Conservation (phyloP, 2,888 invertebrate species). For the Germaria angustata region DNA sequence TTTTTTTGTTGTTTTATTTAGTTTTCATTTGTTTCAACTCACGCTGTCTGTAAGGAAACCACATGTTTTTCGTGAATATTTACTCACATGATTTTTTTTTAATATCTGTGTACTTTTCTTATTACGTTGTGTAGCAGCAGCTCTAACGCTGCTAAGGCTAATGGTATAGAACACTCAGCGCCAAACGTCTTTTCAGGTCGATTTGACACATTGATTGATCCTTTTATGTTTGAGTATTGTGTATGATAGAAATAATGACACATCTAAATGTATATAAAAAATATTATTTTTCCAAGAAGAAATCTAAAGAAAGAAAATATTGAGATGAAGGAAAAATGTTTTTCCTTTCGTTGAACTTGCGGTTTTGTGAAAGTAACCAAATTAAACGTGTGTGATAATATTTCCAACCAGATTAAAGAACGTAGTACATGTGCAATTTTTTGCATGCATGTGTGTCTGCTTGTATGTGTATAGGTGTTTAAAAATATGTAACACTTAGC, state of each 20-base stretch:
- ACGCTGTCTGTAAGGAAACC: conserved; percentile 26
- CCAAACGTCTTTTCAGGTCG: conserved; percentile 70
- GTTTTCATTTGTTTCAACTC: conserved; percentile 12
- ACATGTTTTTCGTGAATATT: conserved; percentile 48
- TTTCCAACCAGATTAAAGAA: conserved; percentile 44
- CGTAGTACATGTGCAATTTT: background rate
- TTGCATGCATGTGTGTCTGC: background rate
- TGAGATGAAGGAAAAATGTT: background rate
- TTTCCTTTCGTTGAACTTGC: conserved; percentile 40
- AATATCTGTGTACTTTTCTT: conserved; percentile 21
- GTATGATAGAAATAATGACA: conserved; percentile 19
- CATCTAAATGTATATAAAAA: background rate
- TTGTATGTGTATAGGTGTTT: background rate
- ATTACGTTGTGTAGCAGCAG: background rate
- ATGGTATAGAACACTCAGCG: conserved; percentile 44
- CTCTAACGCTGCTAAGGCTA: background rate
- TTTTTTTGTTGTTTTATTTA: conserved; percentile 5
- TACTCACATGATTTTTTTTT: conserved; percentile 35
- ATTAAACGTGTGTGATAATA: conserved; percentile 52
- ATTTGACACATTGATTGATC: conserved; percentile 75
- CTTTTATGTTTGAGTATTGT: conserved; percentile 61
- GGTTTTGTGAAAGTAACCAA: conserved; percentile 41
- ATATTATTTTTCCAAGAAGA: too few species aligned
- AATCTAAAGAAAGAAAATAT: background rate
- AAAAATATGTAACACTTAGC: conserved; percentile 13